phyloP scores from a whole-genome alignment of 2,113 vertebrate genomes.

The Mormoops blainvillei region DNA sequence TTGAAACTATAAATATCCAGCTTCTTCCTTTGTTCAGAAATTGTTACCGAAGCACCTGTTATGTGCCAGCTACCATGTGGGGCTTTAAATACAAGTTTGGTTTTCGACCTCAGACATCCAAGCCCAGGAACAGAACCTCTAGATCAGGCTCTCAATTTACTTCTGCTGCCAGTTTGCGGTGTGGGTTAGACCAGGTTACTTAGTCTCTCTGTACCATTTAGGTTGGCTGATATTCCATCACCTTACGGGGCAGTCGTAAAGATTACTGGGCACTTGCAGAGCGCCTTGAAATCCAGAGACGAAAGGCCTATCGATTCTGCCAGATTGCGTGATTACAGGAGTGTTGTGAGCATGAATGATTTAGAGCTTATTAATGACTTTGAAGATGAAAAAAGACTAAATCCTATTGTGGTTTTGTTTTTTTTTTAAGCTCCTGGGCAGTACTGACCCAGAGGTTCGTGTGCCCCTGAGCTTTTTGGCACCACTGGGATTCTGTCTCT shows the following conservation, averaged over 20 bases:
- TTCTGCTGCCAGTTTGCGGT: conserved; percentile 23
- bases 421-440: conserved; percentile 47
- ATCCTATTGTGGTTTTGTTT: conserved; percentile 19
- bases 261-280: conserved; percentile 65
- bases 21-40: not conserved
- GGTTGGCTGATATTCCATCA: not conserved
- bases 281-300: conserved; percentile 66
- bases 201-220: conserved; percentile 4
- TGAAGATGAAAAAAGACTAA: conserved; percentile 64
- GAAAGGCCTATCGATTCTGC: conserved; percentile 62
- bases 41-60: not conserved
- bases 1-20: not conserved
- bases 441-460: conserved; percentile 41
- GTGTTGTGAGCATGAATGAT: conserved; percentile 17
- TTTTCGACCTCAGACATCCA: not conserved
- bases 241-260: conserved; percentile 3
- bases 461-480: not conserved
- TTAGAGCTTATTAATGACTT: conserved; percentile 59
- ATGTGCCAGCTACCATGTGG: not conserved
- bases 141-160: not conserved
- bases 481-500: conserved; percentile 29
- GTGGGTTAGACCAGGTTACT: not conserved
- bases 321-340: conserved; percentile 52
- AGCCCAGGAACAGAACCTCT: not conserved
- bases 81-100: not conserved